Evolutionary conservation across 53 echinoderm and acorn worm genomes (phyloP).

Genomic region (Holothuria leucospilota): DNA sequence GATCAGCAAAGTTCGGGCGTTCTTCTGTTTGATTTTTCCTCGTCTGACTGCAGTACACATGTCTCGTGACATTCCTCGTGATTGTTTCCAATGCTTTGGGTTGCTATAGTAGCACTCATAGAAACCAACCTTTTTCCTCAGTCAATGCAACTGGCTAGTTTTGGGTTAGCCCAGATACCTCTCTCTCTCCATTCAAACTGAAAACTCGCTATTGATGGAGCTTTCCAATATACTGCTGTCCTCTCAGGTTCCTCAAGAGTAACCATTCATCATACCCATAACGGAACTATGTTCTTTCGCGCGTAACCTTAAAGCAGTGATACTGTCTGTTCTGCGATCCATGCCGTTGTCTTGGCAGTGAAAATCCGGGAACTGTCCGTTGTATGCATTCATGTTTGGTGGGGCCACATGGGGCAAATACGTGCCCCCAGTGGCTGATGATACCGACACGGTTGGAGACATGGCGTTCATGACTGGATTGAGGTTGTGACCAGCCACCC

Average conservation of each 20-base stretch:
- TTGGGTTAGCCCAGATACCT: too few species aligned
- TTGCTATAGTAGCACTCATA: too few species aligned
- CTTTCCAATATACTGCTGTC: too few species aligned
- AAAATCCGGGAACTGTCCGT: slow-evolving; percentile 88
- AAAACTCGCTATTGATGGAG: too few species aligned
- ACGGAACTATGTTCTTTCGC: slow-evolving; percentile 95
- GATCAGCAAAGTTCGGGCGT: too few species aligned
- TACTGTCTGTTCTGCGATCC: slow-evolving; percentile 91
- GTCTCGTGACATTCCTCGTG: too few species aligned
- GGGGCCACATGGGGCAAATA: slow-evolving; percentile 58
- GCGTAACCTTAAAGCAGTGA: slow-evolving; percentile 88
- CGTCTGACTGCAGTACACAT: too few species aligned
- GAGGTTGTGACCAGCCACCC: slow-evolving; percentile 76
- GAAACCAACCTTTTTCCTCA: too few species aligned
- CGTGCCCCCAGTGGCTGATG: slow-evolving; percentile 56
- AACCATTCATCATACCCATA: slow-evolving; percentile 96
- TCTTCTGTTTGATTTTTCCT: too few species aligned
- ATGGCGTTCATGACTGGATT: slow-evolving; percentile 76
- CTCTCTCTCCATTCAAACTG: too few species aligned
- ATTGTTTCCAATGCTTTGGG: too few species aligned
- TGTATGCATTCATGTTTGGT: slow-evolving; percentile 86
- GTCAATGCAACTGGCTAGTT: too few species aligned
- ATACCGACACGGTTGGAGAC: slow-evolving; percentile 54
- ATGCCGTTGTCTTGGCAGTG: slow-evolving; percentile 72
- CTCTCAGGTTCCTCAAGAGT: slow-evolving; percentile 51